phyloP scores from a whole-genome alignment of 2,888 invertebrate species.

The Erebia palarica region DNA sequence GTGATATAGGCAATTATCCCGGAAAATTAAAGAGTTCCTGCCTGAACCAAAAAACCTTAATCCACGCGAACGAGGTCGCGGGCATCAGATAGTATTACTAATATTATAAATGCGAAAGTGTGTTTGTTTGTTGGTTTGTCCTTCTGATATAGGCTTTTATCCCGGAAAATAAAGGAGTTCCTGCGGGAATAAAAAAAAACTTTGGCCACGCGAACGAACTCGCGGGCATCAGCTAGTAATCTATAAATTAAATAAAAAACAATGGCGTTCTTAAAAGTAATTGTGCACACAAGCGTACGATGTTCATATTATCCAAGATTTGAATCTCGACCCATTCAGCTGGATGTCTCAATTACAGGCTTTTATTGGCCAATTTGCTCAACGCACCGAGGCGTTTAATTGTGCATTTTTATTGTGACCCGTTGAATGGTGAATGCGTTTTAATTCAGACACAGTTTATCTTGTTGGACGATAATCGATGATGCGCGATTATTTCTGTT shows the following conservation, averaged over 20 bases:
- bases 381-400: conserved; percentile 36
- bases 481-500: conserved; percentile 3
- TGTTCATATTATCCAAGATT: conserved; percentile 47
- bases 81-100: too few relatives aligned
- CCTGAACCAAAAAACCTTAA: too few relatives aligned
- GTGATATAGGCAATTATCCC: too few relatives aligned
- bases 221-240: too few relatives aligned
- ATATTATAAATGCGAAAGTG: too few relatives aligned
- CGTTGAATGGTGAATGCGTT: conserved; percentile 21
- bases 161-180: too few relatives aligned
- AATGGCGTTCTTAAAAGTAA: conserved; percentile 24
- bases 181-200: too few relatives aligned
- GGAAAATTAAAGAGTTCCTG: too few relatives aligned
- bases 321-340: conserved; percentile 56
- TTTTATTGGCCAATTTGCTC: conserved; percentile 66
- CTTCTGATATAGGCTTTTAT: too few relatives aligned
- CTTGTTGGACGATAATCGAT: conserved; percentile 15
- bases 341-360: conserved; percentile 71
- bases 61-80: too few relatives aligned
- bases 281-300: conserved; percentile 48
- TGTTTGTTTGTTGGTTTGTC: too few relatives aligned
- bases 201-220: too few relatives aligned
- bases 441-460: conserved; percentile 18
- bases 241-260: neutral
- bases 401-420: conserved; percentile 35